phyloP scores from a whole-genome alignment of 1,140 invertebrate genomes.

The Vollenhovia emeryi region DNA sequence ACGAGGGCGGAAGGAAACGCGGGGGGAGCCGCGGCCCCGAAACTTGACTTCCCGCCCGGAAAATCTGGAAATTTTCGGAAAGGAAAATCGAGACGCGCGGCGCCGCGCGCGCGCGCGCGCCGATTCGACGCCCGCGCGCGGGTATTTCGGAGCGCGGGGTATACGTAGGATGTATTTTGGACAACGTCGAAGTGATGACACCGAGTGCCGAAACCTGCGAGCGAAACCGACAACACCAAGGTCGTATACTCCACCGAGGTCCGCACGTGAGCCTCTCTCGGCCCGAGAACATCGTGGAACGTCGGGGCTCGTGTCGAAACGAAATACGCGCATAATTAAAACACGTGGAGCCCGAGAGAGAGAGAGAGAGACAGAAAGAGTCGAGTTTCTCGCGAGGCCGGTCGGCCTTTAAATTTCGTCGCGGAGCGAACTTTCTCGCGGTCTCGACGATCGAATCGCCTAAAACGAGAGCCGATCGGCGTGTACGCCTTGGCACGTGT shows the following conservation, averaged over 20 bases:
- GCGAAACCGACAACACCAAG: not conserved
- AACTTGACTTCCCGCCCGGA: too few species aligned
- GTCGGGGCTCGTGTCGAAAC: too few species aligned
- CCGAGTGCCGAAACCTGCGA: not conserved
- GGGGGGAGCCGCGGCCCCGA: too few species aligned
- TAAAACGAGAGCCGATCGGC: not conserved
- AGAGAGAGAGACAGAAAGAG: not conserved
- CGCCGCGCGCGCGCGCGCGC: too few species aligned
- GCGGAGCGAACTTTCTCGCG: slow-evolving; percentile 27
- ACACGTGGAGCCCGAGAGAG: not conserved
- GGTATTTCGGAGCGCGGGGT: not conserved
- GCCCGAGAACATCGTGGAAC: too few species aligned
- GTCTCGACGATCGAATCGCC: not conserved
- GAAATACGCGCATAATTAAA: not conserved
- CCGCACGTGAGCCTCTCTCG: too few species aligned
- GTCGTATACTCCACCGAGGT: too few species aligned
- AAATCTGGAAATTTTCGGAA: too few species aligned
- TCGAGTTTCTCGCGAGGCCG: too few species aligned
- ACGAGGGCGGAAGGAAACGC: too few species aligned
- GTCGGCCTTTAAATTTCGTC: not conserved
- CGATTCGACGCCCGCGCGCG: too few species aligned
- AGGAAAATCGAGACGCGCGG: too few species aligned
- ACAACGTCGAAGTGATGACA: not conserved
- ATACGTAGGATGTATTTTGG: not conserved
- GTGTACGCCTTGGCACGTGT: slow-evolving; percentile 27